These are phyloP conservation scores for Trididemnum nubilum DNA, from an alignment of 23 tunicate species.

Conservation along the genomic window DNA sequence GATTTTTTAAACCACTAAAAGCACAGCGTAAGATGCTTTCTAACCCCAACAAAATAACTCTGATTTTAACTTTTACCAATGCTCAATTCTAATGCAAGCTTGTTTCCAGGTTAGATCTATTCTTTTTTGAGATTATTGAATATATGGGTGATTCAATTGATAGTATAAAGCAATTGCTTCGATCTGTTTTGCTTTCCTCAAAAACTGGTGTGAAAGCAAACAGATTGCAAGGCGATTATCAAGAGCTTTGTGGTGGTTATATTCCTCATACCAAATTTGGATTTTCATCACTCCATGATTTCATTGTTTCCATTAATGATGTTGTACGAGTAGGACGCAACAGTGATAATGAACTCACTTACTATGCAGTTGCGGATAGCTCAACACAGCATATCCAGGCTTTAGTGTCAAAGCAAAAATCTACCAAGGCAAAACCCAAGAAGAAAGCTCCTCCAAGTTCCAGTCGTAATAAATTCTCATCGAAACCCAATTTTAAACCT, in stretches of 20 bases:
- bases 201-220: conserved; percentile 67
- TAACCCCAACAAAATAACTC: too few species aligned
- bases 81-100: background rate
- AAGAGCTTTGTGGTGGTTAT: conserved; percentile 45
- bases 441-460: conserved; percentile 24
- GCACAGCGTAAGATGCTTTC: too few species aligned
- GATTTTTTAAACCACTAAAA: too few species aligned
- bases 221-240: conserved; percentile 46
- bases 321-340: conserved; percentile 42
- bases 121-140: background rate
- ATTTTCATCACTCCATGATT: conserved; percentile 49
- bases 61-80: too few species aligned
- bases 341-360: conserved; percentile 37
- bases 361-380: conserved; percentile 54
- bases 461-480: background rate
- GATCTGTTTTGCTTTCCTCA: conserved; percentile 73
- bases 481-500: conserved; percentile 7
- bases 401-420: conserved; percentile 62
- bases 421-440: conserved; percentile 20
- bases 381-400: conserved; percentile 67
- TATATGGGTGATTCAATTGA: conserved; percentile 26
- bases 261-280: conserved; percentile 63
- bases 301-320: conserved; percentile 52
- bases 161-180: conserved; percentile 46
- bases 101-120: background rate